Evolutionary conservation across 2,888 invertebrate genomes (phyloP), one percentile per base, ranked within the genome.

Genomic region (Agrilus biguttatus): DNA sequence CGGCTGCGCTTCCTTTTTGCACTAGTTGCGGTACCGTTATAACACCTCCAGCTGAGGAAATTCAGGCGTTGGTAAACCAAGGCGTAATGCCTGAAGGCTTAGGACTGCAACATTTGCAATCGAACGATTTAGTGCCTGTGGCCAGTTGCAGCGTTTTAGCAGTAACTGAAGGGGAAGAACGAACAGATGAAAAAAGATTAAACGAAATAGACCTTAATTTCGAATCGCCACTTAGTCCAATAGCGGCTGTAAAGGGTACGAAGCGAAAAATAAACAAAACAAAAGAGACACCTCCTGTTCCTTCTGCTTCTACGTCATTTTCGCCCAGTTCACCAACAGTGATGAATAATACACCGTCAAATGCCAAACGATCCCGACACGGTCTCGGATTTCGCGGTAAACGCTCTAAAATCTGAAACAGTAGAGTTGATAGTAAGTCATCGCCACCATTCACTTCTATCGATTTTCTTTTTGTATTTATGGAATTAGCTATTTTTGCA

Each of bases 1-100:
- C 88, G 10, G 84, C 87, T 49, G 74, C 74, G 53, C 72, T 75
- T 52, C 72, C 75, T 49, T 74, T 81, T 43, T 88, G 87, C 58
- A 78, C 75, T 33, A 76, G 80, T 51, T 87, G 86, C 60, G 85
- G 86, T 44, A 75, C 72, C 45, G 72, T 73, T 43, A 70, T 74
- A 50, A 58, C 66, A 10, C 68, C 71, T 7, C 64, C 75, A 40
- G 71, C 73, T 1, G 79, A 78, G 51, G 79, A 80, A 55, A 60
- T 77, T 37, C 74, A 77, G 53, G 73, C 71, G 17, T 56, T 75
- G 43, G 67, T 74, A n/a, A 76, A 76, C 65, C 77, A 77, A 53
- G 75, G 73, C 41, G 68, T 73, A 6, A 62, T 73, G 46, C 69
- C 75, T 0, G 75, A 74, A 50, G 69, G 70, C 42, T 67, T 73